Evolutionary conservation across 2,113 vertebrate genomes (phyloP).

Genomic region (human (Homo sapiens)): DNA sequence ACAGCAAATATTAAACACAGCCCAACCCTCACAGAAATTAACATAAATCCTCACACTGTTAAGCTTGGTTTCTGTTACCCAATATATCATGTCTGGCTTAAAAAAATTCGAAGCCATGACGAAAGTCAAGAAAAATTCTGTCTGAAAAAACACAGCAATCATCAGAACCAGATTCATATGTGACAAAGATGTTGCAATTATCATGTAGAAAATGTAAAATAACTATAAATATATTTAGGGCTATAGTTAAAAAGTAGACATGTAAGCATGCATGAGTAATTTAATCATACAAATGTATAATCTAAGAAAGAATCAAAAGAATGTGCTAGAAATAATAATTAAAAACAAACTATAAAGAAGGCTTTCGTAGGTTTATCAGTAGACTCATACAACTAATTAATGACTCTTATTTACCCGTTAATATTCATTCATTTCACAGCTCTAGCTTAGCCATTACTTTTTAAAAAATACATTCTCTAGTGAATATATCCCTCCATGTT

Average conservation of each 20-base stretch:
- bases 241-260: not conserved
- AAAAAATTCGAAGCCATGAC: not conserved
- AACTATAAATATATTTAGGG: not conserved
- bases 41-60: not conserved
- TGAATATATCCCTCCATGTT: not conserved
- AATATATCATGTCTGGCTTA: not conserved
- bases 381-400: not conserved
- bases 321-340: not conserved
- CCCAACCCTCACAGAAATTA: not conserved
- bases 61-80: not conserved
- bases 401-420: not conserved
- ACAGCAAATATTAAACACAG: not conserved
- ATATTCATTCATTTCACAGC: not conserved
- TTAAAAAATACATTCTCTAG: not conserved
- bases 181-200: not conserved
- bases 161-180: not conserved
- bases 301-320: not conserved
- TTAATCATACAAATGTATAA: not conserved
- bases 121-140: not conserved
- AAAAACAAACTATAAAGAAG: not conserved
- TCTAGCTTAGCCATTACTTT: not conserved
- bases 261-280: not conserved
- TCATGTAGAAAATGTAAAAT: conserved; percentile 3
- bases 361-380: not conserved
- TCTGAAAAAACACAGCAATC: not conserved